These are phyloP conservation scores for Triplophysa rosa DNA, from an alignment of 2,113 vertebrate species.

Conservation along the genomic window DNA sequence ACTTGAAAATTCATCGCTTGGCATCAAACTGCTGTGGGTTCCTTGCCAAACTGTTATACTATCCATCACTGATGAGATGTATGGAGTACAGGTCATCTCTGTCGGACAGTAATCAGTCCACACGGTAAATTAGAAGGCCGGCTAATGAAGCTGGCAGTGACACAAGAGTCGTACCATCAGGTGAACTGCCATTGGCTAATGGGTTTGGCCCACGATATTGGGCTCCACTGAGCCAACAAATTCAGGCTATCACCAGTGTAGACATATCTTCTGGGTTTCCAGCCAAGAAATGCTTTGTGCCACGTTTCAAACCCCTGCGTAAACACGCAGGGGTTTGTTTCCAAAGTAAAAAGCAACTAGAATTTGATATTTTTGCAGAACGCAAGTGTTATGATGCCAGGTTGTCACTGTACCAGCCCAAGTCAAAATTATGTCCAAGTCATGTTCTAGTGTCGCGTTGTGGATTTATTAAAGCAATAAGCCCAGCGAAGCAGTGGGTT, in stretches of 20 bases:
- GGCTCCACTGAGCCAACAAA: conserved; percentile 14
- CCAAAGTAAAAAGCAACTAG: too few species aligned
- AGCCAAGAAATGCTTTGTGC: conserved; percentile 12
- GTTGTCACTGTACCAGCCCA: too few species aligned
- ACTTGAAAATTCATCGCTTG: conserved; percentile 46
- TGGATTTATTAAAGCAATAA: too few species aligned
- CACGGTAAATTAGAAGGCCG: conserved; percentile 35
- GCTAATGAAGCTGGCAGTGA: conserved; percentile 46
- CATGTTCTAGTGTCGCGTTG: too few species aligned
- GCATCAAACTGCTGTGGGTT: conserved; percentile 25
- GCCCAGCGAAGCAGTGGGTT: too few species aligned
- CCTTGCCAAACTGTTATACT: conserved; percentile 42
- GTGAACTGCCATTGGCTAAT: conserved; percentile 51
- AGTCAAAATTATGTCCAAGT: too few species aligned
- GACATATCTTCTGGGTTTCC: conserved; percentile 24
- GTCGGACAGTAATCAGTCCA: conserved; percentile 50
- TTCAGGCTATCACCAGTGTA: conserved; percentile 29
- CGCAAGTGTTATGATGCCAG: too few species aligned
- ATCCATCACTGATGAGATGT: conserved; percentile 49
- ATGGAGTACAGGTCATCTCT: conserved; percentile 30
- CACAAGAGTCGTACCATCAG: conserved; percentile 27
- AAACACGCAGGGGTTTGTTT: not conserved
- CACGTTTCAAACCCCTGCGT: conserved; percentile 1
- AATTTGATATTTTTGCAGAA: too few species aligned
- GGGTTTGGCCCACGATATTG: conserved; percentile 20